Percentiles rank a stretch among this genome's conserved stretches.
Conservation (phyloP, 2,888 invertebrate species). For the Dynastes hyllus region DNA sequence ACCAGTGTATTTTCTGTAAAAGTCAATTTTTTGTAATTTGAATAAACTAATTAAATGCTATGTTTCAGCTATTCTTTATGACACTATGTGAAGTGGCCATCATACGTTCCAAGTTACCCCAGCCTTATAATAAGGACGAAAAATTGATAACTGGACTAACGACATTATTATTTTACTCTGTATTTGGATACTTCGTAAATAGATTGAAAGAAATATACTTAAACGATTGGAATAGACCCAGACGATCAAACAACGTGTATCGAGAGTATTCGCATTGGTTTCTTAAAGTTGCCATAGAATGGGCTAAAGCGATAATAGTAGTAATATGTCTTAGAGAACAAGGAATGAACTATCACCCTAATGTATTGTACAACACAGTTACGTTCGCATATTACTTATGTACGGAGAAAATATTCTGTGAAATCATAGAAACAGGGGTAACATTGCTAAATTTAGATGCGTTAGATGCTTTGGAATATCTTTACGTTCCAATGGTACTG, state of each 20-base stretch:
- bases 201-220: constrained; percentile 64
- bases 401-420: constrained; percentile 81
- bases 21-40: background rate
- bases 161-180: constrained; percentile 68
- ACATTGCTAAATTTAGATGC: constrained; percentile 74
- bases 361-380: constrained; percentile 76
- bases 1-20: too few relatives aligned
- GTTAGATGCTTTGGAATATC: constrained; percentile 81
- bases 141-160: constrained; percentile 65
- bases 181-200: constrained; percentile 67
- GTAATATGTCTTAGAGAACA: constrained; percentile 81
- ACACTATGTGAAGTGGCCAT: constrained; percentile 64
- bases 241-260: constrained; percentile 50
- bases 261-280: constrained; percentile 62
- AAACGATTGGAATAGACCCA: constrained; percentile 56
- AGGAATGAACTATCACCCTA: constrained; percentile 81
- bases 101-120: constrained; percentile 53
- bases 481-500: constrained; percentile 80
- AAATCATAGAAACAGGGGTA: constrained; percentile 75
- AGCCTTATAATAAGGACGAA: constrained; percentile 56
- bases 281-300: constrained; percentile 82
- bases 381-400: constrained; percentile 81
- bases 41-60: background rate
- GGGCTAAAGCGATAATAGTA: constrained; percentile 81
- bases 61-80: constrained; percentile 67